Percentiles rank a stretch among this genome's conserved stretches.
Evolutionary conservation across 2,888 invertebrate species (phyloP).

Genomic region (Platycheirus rosarum): DNA sequence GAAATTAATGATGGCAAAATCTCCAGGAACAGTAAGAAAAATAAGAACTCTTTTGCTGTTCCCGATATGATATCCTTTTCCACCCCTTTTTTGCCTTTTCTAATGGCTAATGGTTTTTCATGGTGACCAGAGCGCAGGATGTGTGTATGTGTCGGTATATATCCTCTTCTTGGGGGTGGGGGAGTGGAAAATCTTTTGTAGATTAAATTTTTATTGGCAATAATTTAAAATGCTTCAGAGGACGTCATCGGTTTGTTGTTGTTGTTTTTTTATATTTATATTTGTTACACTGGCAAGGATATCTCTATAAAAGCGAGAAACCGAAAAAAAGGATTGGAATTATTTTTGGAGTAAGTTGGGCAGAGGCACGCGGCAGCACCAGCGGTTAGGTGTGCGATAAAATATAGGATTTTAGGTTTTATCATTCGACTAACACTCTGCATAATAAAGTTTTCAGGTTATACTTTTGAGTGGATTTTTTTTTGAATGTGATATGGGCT

Average conservation of each 20-base stretch:
- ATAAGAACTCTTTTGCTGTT: constrained; percentile 67
- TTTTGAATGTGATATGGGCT: constrained; percentile 60
- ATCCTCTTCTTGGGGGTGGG: not conserved
- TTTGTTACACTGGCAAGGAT: constrained; percentile 29
- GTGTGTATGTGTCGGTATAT: not conserved
- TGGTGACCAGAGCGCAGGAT: constrained; percentile 58
- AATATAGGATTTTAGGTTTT: constrained; percentile 73
- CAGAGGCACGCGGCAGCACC: constrained; percentile 10
- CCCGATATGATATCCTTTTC: constrained; percentile 71
- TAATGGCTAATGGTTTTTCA: constrained; percentile 64
- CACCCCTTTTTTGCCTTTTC: constrained; percentile 52
- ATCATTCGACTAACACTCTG: constrained; percentile 71
- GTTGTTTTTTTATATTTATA: constrained; percentile 1
- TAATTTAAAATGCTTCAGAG: constrained; percentile 71
- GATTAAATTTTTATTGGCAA: constrained; percentile 74
- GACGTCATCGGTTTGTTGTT: constrained; percentile 56
- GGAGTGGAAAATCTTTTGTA: constrained; percentile 66
- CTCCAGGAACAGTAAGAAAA: constrained; percentile 30
- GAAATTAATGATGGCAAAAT: constrained; percentile 71
- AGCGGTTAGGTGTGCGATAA: constrained; percentile 61
- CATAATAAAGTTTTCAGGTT: constrained; percentile 68
- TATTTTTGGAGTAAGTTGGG: constrained; percentile 13
- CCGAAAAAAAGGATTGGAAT: constrained; percentile 17
- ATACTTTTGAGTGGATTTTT: constrained; percentile 60
- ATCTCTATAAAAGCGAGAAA: constrained; percentile 15